Conservation (phyloP, 35 echinoderm and acorn worm genomes). For the Apostichopus californicus region DNA sequence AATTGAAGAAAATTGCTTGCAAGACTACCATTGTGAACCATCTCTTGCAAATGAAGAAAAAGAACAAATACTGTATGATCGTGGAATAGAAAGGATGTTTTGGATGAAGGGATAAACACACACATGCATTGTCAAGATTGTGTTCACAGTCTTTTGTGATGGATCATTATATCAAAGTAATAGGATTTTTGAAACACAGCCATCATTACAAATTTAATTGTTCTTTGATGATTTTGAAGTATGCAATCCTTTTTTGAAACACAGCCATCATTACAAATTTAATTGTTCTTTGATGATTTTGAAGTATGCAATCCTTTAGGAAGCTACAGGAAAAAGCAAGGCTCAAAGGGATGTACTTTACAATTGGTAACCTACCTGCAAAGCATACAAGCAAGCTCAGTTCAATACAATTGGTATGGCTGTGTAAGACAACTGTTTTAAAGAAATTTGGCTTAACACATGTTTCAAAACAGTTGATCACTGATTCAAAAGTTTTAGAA, state of each 20-base stretch:
- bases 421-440: not conserved
- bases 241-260: not conserved
- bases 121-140: not conserved
- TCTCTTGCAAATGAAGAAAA: too few species aligned
- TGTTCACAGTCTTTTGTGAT: not conserved
- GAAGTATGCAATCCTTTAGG: not conserved
- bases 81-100: too few species aligned
- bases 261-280: conserved; percentile 5
- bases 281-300: not conserved
- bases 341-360: not conserved
- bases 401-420: conserved; percentile 12
- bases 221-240: too few species aligned
- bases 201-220: conserved; percentile 24
- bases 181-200: not conserved
- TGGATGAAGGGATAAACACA: not conserved
- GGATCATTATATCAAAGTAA: too few species aligned
- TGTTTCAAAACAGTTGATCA: not conserved
- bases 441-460: not conserved
- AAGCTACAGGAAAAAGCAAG: not conserved
- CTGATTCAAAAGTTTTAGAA: conserved; percentile 35
- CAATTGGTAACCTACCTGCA: conserved; percentile 44
- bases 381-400: conserved; percentile 18
- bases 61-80: too few species aligned
- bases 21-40: too few species aligned
- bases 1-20: not conserved